Percentiles rank a stretch among this genome's conserved stretches.
These are phyloP conservation scores for Egretta garzetta DNA, from an alignment of 2,113 vertebrate species.

Conservation along the genomic window DNA sequence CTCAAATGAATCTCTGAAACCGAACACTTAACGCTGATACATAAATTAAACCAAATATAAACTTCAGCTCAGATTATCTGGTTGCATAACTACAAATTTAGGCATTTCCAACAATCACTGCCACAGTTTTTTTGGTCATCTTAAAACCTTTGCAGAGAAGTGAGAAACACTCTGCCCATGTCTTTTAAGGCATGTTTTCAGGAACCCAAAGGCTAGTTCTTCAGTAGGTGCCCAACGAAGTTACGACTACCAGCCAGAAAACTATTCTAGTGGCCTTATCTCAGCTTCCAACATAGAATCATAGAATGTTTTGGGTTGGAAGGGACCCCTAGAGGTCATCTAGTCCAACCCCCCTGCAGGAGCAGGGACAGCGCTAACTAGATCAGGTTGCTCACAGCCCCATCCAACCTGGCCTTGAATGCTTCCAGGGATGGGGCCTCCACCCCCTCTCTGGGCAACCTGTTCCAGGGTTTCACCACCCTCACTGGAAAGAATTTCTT, in stretches of 20 bases:
- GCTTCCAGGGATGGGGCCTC: too few species aligned
- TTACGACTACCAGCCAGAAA: slow-evolving; percentile 37
- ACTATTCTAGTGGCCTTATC: slow-evolving; percentile 49
- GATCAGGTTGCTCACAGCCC: too few species aligned
- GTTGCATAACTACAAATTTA: neutral
- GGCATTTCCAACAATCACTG: neutral
- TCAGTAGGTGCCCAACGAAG: slow-evolving; percentile 1
- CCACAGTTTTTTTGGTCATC: neutral
- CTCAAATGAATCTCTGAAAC: neutral
- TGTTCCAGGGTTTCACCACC: too few species aligned
- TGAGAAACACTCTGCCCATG: neutral
- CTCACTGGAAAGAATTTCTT: too few species aligned
- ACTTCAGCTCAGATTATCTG: neutral
- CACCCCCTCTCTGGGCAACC: too few species aligned
- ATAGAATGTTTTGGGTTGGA: too few species aligned
- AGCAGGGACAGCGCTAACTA: too few species aligned
- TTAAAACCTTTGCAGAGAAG: neutral
- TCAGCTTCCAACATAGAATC: slow-evolving; percentile 39
- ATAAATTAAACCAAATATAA: neutral
- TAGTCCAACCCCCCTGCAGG: too few species aligned
- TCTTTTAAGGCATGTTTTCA: slow-evolving; percentile 4
- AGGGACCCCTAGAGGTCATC: too few species aligned
- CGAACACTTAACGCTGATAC: neutral
- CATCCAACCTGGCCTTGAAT: too few species aligned
- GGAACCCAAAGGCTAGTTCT: neutral